These are phyloP conservation scores for Aphelinus certus DNA, from an alignment of 1,140 invertebrate species.

Conservation along the genomic window DNA sequence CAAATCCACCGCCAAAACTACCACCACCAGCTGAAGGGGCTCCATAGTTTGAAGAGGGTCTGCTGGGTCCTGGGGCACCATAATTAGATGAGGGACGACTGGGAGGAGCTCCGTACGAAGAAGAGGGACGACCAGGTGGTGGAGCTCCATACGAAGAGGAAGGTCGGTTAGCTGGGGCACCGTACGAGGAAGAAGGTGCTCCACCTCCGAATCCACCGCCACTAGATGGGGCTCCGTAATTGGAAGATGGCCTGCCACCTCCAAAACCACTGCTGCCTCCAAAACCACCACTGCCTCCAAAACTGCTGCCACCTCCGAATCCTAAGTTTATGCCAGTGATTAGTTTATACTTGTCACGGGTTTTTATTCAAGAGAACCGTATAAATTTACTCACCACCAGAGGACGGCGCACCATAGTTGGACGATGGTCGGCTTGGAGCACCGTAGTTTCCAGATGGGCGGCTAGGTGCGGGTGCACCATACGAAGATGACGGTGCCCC, in stretches of 20 bases:
- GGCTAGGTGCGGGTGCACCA: constrained; percentile 58
- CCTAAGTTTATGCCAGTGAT: background rate
- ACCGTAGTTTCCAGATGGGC: constrained; percentile 56
- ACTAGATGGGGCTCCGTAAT: constrained; percentile 51
- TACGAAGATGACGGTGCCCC: constrained; percentile 63
- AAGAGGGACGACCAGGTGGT: constrained; percentile 38
- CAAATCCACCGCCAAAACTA: constrained; percentile 57
- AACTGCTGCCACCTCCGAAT: constrained; percentile 32
- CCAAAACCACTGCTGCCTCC: constrained; percentile 52
- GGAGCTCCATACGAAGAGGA: constrained; percentile 55
- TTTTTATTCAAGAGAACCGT: constrained; percentile 50
- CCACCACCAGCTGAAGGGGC: constrained; percentile 51
- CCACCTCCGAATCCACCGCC: constrained; percentile 45
- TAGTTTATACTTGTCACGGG: constrained; percentile 15
- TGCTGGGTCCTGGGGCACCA: constrained; percentile 41
- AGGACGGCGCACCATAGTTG: constrained; percentile 42
- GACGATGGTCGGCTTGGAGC: constrained; percentile 38
- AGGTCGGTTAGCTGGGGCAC: constrained; percentile 41
- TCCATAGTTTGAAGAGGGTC: constrained; percentile 58
- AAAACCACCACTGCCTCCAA: constrained; percentile 20
- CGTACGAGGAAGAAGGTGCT: constrained; percentile 44
- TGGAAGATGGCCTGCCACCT: constrained; percentile 55
- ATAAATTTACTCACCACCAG: constrained; percentile 41
- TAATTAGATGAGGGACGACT: constrained; percentile 42
- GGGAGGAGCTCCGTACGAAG: constrained; percentile 31